Conservation (phyloP, 2,888 invertebrate genomes). For the Spialia ferax region DNA sequence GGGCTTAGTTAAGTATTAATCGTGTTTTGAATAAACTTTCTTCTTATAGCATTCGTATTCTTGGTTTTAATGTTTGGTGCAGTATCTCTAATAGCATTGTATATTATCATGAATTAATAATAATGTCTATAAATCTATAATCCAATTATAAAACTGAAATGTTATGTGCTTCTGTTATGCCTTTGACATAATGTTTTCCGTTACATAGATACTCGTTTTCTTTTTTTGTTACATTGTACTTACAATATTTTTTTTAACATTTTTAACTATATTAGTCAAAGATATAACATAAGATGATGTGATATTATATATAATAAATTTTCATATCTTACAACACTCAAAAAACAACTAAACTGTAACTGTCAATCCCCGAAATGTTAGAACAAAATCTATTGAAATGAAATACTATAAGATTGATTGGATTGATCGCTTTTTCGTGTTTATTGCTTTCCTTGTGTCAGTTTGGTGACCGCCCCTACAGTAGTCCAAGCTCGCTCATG, state of each 20-base stretch:
- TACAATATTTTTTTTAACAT: slow-evolving; percentile 40
- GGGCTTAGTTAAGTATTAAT: slow-evolving; percentile 77
- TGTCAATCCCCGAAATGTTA: slow-evolving; percentile 63
- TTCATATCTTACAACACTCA: slow-evolving; percentile 75
- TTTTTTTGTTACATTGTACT: neutral
- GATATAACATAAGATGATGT: slow-evolving; percentile 47
- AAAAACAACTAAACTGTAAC: slow-evolving; percentile 83
- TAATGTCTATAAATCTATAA: slow-evolving; percentile 65
- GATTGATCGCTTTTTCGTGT: slow-evolving; percentile 88
- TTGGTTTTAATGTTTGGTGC: slow-evolving; percentile 85
- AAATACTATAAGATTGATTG: slow-evolving; percentile 83
- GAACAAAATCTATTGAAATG: slow-evolving; percentile 74
- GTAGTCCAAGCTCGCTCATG: slow-evolving; percentile 87
- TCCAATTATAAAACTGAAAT: slow-evolving; percentile 63
- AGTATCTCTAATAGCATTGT: slow-evolving; percentile 85
- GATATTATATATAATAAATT: slow-evolving; percentile 43
- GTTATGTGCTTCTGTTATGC: slow-evolving; percentile 59
- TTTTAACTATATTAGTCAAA: slow-evolving; percentile 62
- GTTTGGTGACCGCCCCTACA: slow-evolving; percentile 86
- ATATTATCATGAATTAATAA: slow-evolving; percentile 81
- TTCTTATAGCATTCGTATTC: slow-evolving; percentile 76
- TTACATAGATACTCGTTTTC: slow-evolving; percentile 11
- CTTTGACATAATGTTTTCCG: slow-evolving; percentile 58
- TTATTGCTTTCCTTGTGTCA: slow-evolving; percentile 88
- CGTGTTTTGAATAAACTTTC: slow-evolving; percentile 70